Evolutionary conservation across 2,113 vertebrate genomes (phyloP).

Genomic region (Rhombomys opimus): DNA sequence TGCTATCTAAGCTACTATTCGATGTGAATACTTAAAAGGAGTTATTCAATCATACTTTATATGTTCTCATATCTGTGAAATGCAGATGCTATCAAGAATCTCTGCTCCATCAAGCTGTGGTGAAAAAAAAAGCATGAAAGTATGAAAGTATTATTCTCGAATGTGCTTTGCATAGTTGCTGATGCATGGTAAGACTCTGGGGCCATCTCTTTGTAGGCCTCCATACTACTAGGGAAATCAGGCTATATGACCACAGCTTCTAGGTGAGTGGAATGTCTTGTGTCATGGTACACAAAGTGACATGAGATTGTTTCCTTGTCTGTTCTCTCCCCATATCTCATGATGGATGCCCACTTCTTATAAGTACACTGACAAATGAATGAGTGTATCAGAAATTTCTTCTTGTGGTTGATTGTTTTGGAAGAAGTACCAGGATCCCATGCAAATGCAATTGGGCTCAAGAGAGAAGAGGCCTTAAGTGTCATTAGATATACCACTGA

Average conservation of each 20-base stretch:
- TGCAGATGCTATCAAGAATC: not conserved
- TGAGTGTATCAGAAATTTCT: not conserved
- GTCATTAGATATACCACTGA: not conserved
- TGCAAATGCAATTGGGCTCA: not conserved
- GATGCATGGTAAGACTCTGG: not conserved
- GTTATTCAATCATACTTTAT: not conserved
- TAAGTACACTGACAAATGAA: not conserved
- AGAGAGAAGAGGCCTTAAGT: not conserved
- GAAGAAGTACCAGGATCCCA: not conserved
- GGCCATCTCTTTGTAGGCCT: not conserved
- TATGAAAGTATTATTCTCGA: not conserved
- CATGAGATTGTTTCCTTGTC: not conserved
- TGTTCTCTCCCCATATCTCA: not conserved
- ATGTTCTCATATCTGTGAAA: not conserved
- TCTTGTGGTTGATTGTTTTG: not conserved
- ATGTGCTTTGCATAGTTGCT: not conserved
- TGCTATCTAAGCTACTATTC: not conserved
- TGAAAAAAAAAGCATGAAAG: not conserved
- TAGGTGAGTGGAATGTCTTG: not conserved
- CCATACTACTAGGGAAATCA: not conserved
- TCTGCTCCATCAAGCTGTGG: not conserved
- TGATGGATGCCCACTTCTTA: not conserved
- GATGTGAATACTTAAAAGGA: slow-evolving; percentile 8
- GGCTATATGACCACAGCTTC: fast-evolving
- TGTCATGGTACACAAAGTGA: not conserved